These are phyloP conservation scores for Tetragonula carbonaria DNA, from an alignment of 2,888 invertebrate genomes.

Conservation along the genomic window DNA sequence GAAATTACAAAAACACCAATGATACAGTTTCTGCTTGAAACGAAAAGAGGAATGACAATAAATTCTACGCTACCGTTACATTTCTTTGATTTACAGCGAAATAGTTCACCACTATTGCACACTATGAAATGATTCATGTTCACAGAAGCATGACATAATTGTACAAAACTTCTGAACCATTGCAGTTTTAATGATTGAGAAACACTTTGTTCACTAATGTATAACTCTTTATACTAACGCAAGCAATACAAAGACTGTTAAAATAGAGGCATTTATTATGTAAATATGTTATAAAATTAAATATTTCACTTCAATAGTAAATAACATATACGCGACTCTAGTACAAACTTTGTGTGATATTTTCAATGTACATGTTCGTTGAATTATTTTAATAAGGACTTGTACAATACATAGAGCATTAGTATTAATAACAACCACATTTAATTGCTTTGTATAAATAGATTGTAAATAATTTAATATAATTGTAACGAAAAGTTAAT, in stretches of 20 bases:
- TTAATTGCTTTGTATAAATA: too few relatives aligned
- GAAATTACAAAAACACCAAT: background rate
- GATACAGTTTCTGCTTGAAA: background rate
- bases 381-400: background rate
- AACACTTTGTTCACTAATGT: background rate
- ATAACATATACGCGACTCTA: too few relatives aligned
- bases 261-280: background rate
- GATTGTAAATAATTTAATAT: too few relatives aligned
- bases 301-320: background rate
- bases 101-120: background rate
- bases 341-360: background rate
- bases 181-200: background rate
- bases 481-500: too few relatives aligned
- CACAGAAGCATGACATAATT: slow-evolving; percentile 10
- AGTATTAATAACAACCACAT: background rate
- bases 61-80: background rate
- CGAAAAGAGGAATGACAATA: background rate
- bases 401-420: background rate
- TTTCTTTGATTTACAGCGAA: background rate
- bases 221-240: background rate
- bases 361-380: background rate
- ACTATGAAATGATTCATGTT: background rate
- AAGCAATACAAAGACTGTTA: too few relatives aligned
- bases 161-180: background rate
- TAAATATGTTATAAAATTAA: background rate